phyloP scores from a whole-genome alignment of 2,797 vertebrate species.

The Lerista edwardsae region DNA sequence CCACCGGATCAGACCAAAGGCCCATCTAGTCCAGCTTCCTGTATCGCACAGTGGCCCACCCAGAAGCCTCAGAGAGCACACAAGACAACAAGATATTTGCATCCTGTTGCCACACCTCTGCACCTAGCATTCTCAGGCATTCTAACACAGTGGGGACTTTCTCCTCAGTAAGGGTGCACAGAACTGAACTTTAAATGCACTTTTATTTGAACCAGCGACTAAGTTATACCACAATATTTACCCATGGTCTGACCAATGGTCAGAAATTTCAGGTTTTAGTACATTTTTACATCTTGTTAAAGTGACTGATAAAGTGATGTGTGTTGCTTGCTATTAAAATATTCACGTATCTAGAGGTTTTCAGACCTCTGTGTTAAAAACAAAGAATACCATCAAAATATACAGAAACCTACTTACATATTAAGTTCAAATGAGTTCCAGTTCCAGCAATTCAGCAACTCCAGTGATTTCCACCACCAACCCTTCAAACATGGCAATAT shows the following conservation, averaged over 20 bases:
- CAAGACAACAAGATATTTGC: too few species aligned
- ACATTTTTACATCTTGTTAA: slow-evolving; percentile 29
- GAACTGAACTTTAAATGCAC: too few species aligned
- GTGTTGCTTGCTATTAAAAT: slow-evolving; percentile 34
- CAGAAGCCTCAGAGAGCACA: too few species aligned
- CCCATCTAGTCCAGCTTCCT: too few species aligned
- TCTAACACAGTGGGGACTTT: too few species aligned
- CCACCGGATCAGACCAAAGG: too few species aligned
- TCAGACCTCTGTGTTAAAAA: neutral
- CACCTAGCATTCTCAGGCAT: too few species aligned
- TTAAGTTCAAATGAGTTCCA: slow-evolving; percentile 43
- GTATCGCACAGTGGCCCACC: too few species aligned
- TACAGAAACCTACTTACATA: slow-evolving; percentile 35
- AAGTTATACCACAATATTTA: neutral
- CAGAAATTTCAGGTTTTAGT: neutral
- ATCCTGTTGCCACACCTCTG: too few species aligned
- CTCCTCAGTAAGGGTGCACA: too few species aligned
- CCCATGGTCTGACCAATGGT: neutral
- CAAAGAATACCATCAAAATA: neutral
- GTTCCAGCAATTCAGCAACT: slow-evolving; percentile 45
- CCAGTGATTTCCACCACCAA: slow-evolving; percentile 54
- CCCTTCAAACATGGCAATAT: neutral
- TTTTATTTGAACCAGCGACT: neutral
- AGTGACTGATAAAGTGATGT: neutral
- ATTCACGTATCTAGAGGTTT: neutral